These are phyloP conservation scores for Phaenicophaeus curvirostris DNA, from an alignment of 2,797 vertebrate genomes.

Conservation along the genomic window DNA sequence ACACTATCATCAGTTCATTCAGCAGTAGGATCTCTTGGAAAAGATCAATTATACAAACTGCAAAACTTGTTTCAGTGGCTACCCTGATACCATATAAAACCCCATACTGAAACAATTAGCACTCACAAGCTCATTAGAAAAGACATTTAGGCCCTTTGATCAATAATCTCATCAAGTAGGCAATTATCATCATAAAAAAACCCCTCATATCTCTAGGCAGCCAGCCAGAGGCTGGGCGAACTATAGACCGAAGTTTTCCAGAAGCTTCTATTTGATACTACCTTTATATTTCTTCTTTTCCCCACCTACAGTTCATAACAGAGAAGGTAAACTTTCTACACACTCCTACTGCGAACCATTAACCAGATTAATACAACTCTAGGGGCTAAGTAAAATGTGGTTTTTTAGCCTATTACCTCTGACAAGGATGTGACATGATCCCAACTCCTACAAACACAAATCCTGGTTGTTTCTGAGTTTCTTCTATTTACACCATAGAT, in stretches of 20 bases:
- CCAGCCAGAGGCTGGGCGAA: slow-evolving; percentile 75
- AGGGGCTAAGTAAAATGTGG: not conserved
- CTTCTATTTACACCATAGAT: not conserved
- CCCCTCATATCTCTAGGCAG: slow-evolving; percentile 71
- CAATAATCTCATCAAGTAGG: not conserved
- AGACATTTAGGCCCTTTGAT: not conserved
- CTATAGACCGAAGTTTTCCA: slow-evolving; percentile 78
- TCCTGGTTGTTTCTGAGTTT: not conserved
- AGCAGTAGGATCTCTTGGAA: not conserved
- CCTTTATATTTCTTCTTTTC: slow-evolving; percentile 82
- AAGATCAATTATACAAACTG: not conserved
- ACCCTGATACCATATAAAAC: not conserved
- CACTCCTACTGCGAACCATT: not conserved
- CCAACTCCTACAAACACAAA: not conserved
- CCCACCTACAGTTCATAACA: slow-evolving; percentile 68
- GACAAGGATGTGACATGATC: not conserved
- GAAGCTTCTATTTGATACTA: slow-evolving; percentile 80
- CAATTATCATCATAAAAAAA: slow-evolving; percentile 79
- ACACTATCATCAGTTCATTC: not conserved
- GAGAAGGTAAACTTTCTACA: not conserved
- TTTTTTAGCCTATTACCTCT: not conserved
- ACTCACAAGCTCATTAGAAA: not conserved
- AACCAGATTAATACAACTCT: not conserved
- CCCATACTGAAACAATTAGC: not conserved
- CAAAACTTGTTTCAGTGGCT: not conserved